These are phyloP conservation scores for Callocephalon fimbriatum DNA, from an alignment of 2,113 vertebrate genomes.

Conservation along the genomic window DNA sequence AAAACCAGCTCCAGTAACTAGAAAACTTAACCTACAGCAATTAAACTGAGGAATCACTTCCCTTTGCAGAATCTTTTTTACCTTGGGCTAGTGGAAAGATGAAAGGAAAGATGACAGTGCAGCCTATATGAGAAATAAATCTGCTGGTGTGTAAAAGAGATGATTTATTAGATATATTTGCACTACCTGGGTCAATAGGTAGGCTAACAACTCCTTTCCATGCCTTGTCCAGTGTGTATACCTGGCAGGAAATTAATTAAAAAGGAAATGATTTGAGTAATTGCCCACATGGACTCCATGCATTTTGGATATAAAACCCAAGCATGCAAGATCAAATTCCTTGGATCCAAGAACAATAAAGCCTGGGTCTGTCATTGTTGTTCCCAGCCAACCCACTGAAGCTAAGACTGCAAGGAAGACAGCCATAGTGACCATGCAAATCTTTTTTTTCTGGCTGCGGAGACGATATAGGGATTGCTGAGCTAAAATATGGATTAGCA, in stretches of 20 bases:
- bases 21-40: slow-evolving; percentile 41
- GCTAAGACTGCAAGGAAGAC: neutral
- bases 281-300: neutral
- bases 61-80: slow-evolving; percentile 20
- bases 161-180: neutral
- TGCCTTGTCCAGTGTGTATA: neutral
- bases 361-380: neutral
- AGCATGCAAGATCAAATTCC: neutral
- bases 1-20: slow-evolving; percentile 52
- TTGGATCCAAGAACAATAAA: neutral
- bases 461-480: neutral
- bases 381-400: neutral
- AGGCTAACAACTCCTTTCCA: neutral
- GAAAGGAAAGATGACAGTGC: slow-evolving; percentile 27
- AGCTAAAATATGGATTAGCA: neutral
- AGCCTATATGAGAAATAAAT: neutral
- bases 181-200: neutral
- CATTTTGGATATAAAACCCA: neutral
- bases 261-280: neutral
- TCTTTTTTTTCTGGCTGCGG: neutral
- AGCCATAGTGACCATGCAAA: neutral
- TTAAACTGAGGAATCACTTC: slow-evolving; percentile 43
- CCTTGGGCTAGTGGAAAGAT: neutral
- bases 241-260: neutral
- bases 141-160: neutral